These are phyloP conservation scores for Aspiorhynchus laticeps DNA, from an alignment of 2,113 vertebrate species.

Conservation along the genomic window DNA sequence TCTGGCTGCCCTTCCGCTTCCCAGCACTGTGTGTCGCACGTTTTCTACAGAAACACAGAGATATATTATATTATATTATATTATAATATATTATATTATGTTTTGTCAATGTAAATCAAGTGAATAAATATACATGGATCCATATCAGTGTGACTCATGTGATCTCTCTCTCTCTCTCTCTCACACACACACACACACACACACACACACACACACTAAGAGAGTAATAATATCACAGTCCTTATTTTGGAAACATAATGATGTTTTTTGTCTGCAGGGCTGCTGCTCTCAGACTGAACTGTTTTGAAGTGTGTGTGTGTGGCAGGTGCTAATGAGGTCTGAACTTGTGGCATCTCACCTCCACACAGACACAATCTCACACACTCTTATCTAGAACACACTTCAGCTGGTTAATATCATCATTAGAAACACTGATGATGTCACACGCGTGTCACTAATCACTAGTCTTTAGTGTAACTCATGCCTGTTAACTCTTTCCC, in stretches of 20 bases:
- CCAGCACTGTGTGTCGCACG: slow-evolving; percentile 84
- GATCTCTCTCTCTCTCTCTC: too few species aligned
- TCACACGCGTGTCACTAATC: background rate
- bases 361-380: background rate
- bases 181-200: background rate
- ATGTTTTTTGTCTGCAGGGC: background rate
- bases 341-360: background rate
- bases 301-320: background rate
- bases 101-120: too few species aligned
- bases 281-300: background rate
- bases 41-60: slow-evolving; percentile 75
- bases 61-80: background rate
- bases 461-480: too few species aligned
- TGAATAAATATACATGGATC: too few species aligned
- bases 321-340: slow-evolving; percentile 4
- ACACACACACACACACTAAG: background rate
- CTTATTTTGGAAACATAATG: slow-evolving; percentile 7
- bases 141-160: too few species aligned
- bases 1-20: slow-evolving; percentile 93
- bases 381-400: background rate
- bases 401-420: background rate
- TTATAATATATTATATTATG: background rate
- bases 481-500: too few species aligned
- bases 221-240: background rate
- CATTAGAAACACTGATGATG: background rate